A percentile compares a stretch with the other conserved stretches of the same genome.
Evolutionary conservation across 1,140 invertebrate genomes (phyloP).

Genomic region (silkworm (Bombyx mori)): ASM3026992v2 NC_085114.1:5535501-5536000

Average conservation of each 20-base stretch:
- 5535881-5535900: too few relatives aligned
- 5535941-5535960: too few relatives aligned
- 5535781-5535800: neutral
- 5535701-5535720: neutral
- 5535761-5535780: constrained; percentile 2
- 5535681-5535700: neutral
- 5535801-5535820: constrained; percentile 1
- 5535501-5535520: too few relatives aligned
- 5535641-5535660: neutral
- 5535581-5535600: too few relatives aligned
- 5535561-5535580: too few relatives aligned
- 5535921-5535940: too few relatives aligned
- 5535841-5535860: neutral
- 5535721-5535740: constrained; percentile 7
- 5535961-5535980: too few relatives aligned
- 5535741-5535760: constrained; percentile 3
- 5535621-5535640: neutral
- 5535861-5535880: too few relatives aligned
- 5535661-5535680: neutral
- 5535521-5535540: too few relatives aligned
- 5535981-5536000: too few relatives aligned
- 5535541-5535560: too few relatives aligned
- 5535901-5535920: too few relatives aligned
- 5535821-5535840: constrained; percentile 1
- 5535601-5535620: neutral